Base-by-base conservation (phyloP, 2,113 vertebrate genomes). In the Nipponia nippon region DNA sequence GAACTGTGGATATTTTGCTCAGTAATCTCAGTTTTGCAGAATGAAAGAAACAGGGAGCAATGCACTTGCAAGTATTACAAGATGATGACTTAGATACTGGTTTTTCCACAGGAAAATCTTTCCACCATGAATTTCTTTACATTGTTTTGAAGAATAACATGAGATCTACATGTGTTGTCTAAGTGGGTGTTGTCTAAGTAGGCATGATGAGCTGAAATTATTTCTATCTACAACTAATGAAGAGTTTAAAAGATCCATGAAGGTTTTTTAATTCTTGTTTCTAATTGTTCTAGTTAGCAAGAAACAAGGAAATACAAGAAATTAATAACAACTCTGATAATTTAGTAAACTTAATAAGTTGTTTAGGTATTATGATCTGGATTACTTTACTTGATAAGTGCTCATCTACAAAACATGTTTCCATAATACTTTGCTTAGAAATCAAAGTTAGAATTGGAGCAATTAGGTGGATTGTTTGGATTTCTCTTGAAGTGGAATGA, bases 391-490 rank as follows among this genome's bases (percentile, higher is more conserved):
- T 87, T 0, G 0, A 0, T 61, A 90, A 83, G 40, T 56, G 12
- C 61, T 82, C 83, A 27, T 61, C 76, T 77, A 53, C 13, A 90
- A 95, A 95, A 77, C 30, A 53, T 7, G 19, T 58, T 91, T 67
- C 13, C 8, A 13, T 83, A 58, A 66, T 50, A 73, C 10, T 25
- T 81, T 87, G 25, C 36, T 71, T 66, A 83, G 50, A 92, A 94
- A 96, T 87, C 77, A 89, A 81, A 94, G 66, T 81, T 63, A 76
- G 66, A 86, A 77, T 58, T 73, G 47, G 11, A 83, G 32, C n/a
- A 92, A 91, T 95, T 95, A 91, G 5, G 32, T 91, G 42, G 25
- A 96, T 96, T 95, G 76, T 89, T 97, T 89, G 59, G 26, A 76
- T 91, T 76, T 93, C 16, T 83, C 36, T 89, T 94, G 61, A 77